phyloP scores from a whole-genome alignment of 2,888 invertebrate species.

The Suillia variegata region DNA sequence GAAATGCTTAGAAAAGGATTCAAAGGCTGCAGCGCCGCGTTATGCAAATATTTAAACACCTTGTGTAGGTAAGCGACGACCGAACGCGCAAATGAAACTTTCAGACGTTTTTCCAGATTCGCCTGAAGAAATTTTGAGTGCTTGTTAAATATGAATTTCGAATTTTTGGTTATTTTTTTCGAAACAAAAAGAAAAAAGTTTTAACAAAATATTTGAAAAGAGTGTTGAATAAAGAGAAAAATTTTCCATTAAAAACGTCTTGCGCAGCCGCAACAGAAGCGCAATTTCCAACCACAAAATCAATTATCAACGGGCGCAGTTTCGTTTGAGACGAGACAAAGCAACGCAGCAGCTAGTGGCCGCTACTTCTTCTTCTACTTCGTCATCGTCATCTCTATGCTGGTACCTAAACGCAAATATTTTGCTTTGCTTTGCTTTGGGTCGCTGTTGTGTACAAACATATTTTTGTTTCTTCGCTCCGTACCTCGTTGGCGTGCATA shows the following conservation, averaged over 20 bases:
- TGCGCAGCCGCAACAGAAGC: conserved; percentile 25
- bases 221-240: too few relatives aligned
- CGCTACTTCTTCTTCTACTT: too few relatives aligned
- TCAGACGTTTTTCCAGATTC: not conserved
- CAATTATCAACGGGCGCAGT: conserved; percentile 52
- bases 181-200: too few relatives aligned
- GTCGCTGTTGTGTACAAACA: conserved; percentile 17
- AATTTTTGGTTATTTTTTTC: too few relatives aligned
- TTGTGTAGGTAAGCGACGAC: too few relatives aligned
- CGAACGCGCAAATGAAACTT: conserved; percentile 26
- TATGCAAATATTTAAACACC: conserved; percentile 42
- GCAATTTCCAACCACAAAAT: conserved; percentile 51
- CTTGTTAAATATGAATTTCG: conserved; percentile 8
- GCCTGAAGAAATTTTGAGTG: conserved; percentile 7
- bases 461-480: conserved; percentile 7
- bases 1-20: conserved; percentile 39
- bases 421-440: conserved; percentile 22
- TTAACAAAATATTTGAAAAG: too few relatives aligned
- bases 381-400: not conserved
- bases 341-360: conserved; percentile 1
- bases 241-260: too few relatives aligned
- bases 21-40: conserved; percentile 30
- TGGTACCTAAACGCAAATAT: conserved; percentile 35
- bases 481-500: conserved; percentile 5
- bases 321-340: conserved; percentile 7